Percentiles rank a stretch among this genome's conserved stretches.
phyloP scores from a whole-genome alignment of 2,888 invertebrate genomes.

The Eurytoma adleriae region DNA sequence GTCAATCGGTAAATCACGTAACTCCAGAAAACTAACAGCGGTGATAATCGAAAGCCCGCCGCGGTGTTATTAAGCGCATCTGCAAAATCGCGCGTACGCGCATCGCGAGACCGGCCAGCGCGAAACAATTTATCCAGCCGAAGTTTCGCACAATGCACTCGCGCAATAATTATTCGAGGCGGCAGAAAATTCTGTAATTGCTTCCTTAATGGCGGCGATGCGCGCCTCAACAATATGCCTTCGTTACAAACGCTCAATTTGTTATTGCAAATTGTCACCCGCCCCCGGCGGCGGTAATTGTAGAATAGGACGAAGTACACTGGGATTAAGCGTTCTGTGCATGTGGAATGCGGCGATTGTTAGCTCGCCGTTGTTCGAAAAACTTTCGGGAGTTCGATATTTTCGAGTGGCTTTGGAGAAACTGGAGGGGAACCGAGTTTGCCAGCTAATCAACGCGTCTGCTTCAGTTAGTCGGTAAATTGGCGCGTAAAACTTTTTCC shows the following conservation, averaged over 20 bases:
- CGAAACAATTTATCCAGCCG: no score
- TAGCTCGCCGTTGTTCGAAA: no score
- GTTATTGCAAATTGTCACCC: conserved; percentile 20
- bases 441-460: conserved; percentile 17
- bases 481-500: conserved; percentile 30
- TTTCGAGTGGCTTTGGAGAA: neutral
- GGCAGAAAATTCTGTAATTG: conserved; percentile 21
- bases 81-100: neutral
- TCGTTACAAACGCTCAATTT: conserved; percentile 48
- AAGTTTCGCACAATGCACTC: no score
- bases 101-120: neutral
- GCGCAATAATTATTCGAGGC: conserved; percentile 22
- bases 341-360: no score
- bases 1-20: neutral
- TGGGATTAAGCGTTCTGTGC: no score
- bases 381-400: no score
- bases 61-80: neutral
- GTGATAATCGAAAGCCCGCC: neutral
- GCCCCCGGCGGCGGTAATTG: neutral
- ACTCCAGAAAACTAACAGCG: neutral
- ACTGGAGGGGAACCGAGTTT: no score
- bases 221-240: conserved; percentile 37
- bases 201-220: conserved; percentile 31
- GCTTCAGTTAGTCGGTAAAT: conserved; percentile 25
- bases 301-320: neutral